Evolutionary conservation across 2,113 vertebrate species (phyloP), one percentile per base, ranked within the genome.

Genomic region (Trematomus loennbergii): DNA sequence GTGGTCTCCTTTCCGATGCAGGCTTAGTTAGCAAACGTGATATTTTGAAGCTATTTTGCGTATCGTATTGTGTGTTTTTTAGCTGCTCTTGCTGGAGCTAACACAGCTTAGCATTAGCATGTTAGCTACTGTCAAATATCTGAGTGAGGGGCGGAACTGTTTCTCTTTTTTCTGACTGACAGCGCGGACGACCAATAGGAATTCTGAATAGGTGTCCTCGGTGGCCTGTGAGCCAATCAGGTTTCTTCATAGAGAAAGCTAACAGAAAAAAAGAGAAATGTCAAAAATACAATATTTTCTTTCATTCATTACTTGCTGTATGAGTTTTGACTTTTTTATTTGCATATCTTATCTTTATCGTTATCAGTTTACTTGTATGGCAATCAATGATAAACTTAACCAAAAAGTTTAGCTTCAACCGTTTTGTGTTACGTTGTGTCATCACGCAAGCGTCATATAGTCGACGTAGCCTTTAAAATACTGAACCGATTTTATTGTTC

Each of bases 91-190:
- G 7, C 7, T 81, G 43, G 73, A 43, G 70, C 85, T 70, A 86
- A 72, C 65, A 36, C 25, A 57, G 54, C 45, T 67, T 67, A 82
- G 80, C 80, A 4, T 91, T 90, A 91, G 90, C 88, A 83, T 64
- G 2, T 57, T 87, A 88, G 83, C 88, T 4, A 48, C 85, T 90
- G 83, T 86, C 85, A 86, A 67, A 78, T 58, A 64, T 33, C 13
- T 43, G 22, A 63, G 36, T n/a, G 25, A 36, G 63, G 54, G 85
- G 87, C 54, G 80, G 82, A 71, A 1, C 52, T 33, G 3, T 40
- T 40, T 40, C 36, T 6, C 36, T 40, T 1, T 1, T 1, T 0
- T 57, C 1, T 3, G 12, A 75, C 6, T 74, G 92, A 81, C 81
- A 79, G 78, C 29, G 3, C 1, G 3, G 4, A 0, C 20, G 22